Evolutionary conservation across 2,113 vertebrate species (phyloP), one percentile per base, ranked within the genome.

Genomic region (Sceloporus undulatus): DNA sequence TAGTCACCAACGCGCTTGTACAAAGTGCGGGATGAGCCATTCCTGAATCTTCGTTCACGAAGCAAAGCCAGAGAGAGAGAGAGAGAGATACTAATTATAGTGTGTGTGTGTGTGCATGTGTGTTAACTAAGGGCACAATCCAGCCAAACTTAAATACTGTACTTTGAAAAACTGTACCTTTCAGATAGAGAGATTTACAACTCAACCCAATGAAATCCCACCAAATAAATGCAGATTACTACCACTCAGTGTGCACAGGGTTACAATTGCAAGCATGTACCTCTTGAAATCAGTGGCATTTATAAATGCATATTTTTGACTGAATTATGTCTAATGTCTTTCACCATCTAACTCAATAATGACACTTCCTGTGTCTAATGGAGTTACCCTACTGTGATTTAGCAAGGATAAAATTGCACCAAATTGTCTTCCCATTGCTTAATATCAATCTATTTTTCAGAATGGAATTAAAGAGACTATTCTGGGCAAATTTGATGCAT

Each of bases 401-500:
- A 80, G 92, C 38, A 54, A 87, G 38, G 66, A 91, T 86, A 79
- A 56, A 79, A 56, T n/a, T 79, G 27, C 13, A 9, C 68, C 68
- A 70, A 27, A 70, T 84, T 79, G 52, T 87, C 62, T 5, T 0
- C 2, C 18, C 38, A 73, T 29, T 86, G 85, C 14, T 23, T 42
- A 82, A 29, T 54, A 87, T 70, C n/a, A 68, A 82, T 79, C 74
- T 70, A 54, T 29, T 87, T 27, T 38, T 65, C 56, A 91, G 75
- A 14, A 66, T 85, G 42, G 42, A 89, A 75, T 79, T 79, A 90
- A 59, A 59, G 74, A 88, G 75, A n/a, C n/a, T 83, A 75, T 75
- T 87, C n/a, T 89, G 23, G 90, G 84, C 68, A 91, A 71, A 59
- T 85, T 2, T 85, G 91, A 87, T 90, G 86, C 68, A 34, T 13